A percentile compares a stretch with the other conserved stretches of the same genome.
Conservation (phyloP, 2,888 invertebrate genomes). For the Psococerastis gibbosa region DNA sequence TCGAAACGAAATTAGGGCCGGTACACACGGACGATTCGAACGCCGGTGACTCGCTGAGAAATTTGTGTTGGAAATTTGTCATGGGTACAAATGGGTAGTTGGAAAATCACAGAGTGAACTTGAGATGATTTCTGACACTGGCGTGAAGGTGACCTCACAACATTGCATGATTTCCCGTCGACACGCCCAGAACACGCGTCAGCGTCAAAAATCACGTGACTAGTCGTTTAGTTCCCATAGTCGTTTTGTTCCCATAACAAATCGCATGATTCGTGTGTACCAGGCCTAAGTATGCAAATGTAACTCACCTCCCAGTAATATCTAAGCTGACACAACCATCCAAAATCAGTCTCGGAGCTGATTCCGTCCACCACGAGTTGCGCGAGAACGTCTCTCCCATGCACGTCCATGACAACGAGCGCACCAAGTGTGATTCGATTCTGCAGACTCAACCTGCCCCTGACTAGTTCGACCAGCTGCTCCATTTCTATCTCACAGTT, state of each 20-base stretch:
- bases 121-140: too few species aligned
- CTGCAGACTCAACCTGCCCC: slow-evolving; percentile 69
- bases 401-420: slow-evolving; percentile 80
- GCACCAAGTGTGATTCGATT: slow-evolving; percentile 81
- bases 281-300: not conserved
- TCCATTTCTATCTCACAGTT: slow-evolving; percentile 59
- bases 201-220: too few species aligned
- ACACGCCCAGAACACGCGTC: too few species aligned
- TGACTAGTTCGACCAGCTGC: slow-evolving; percentile 64
- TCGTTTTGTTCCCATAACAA: too few species aligned
- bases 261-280: not conserved
- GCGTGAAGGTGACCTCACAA: too few species aligned
- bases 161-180: too few species aligned
- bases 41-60: too few species aligned
- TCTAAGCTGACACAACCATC: slow-evolving; percentile 74
- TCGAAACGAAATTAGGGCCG: not conserved
- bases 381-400: slow-evolving; percentile 70
- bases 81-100: too few species aligned
- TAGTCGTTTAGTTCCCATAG: too few species aligned
- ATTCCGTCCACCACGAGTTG: slow-evolving; percentile 46
- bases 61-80: too few species aligned
- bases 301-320: slow-evolving; percentile 60
- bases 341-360: slow-evolving; percentile 57
- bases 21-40: too few species aligned
- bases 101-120: too few species aligned